These are phyloP conservation scores for Carlito syrichta DNA, from an alignment of 2,113 vertebrate genomes.

Conservation along the genomic window DNA sequence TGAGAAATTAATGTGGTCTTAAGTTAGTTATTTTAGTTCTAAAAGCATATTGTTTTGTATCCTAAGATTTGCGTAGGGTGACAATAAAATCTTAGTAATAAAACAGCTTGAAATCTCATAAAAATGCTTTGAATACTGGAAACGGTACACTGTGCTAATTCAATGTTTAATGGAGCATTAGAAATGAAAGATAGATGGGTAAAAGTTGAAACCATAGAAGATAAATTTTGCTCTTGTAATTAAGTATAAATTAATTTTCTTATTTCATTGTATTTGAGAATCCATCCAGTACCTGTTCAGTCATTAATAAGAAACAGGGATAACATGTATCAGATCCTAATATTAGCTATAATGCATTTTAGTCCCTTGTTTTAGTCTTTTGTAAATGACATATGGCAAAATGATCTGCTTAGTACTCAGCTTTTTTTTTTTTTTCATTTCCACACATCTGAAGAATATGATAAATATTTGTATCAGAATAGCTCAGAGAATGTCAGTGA, in stretches of 20 bases:
- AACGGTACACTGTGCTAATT: neutral
- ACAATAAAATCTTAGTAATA: neutral
- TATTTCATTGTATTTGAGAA: neutral
- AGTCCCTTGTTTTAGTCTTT: neutral
- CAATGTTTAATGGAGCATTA: neutral
- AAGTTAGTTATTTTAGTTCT: conserved; percentile 15
- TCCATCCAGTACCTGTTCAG: neutral
- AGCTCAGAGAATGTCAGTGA: neutral
- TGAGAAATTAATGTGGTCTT: neutral
- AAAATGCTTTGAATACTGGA: neutral
- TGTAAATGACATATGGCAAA: neutral
- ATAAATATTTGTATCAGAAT: neutral
- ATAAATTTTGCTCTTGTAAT: neutral
- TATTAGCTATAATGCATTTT: neutral
- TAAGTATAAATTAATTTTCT: conserved; percentile 1
- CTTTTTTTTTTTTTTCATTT: neutral
- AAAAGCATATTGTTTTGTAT: neutral
- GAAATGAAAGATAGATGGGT: neutral
- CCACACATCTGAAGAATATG: neutral
- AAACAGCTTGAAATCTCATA: neutral
- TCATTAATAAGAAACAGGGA: neutral
- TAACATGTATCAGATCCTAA: neutral
- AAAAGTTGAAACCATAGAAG: neutral
- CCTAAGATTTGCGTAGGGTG: neutral
- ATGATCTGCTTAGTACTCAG: neutral